Evolutionary conservation across 2,888 invertebrate species (phyloP).

Genomic region (Drosophila pseudotalamancana): DNA sequence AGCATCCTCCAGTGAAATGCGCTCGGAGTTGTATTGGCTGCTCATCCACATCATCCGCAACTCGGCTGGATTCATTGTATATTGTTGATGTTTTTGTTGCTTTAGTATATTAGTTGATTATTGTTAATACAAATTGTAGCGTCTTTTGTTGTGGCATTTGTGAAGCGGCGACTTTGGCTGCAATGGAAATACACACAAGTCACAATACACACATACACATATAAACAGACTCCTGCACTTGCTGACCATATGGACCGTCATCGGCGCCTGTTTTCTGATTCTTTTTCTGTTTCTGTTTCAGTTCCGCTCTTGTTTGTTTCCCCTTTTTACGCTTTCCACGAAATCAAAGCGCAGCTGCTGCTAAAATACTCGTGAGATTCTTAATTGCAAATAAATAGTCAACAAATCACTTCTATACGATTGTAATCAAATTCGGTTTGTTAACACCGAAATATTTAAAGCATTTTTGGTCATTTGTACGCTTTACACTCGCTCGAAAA

Average conservation of each 20-base stretch:
- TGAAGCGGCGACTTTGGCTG: constrained; percentile 16
- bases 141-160: constrained; percentile 26
- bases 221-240: constrained; percentile 40
- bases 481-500: constrained; percentile 58
- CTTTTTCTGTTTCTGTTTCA: constrained; percentile 28
- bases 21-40: constrained; percentile 85
- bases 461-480: constrained; percentile 26
- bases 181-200: constrained; percentile 27
- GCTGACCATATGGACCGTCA: constrained; percentile 57
- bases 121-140: constrained; percentile 21
- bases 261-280: constrained; percentile 35
- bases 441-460: constrained; percentile 15
- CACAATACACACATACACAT: constrained; percentile 8
- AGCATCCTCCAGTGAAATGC: constrained; percentile 83
- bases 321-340: constrained; percentile 32
- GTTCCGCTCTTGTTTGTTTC: constrained; percentile 43
- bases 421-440: constrained; percentile 13
- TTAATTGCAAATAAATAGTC: not conserved
- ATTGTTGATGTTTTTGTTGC: constrained; percentile 17
- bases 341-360: constrained; percentile 38
- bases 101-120: constrained; percentile 17
- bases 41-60: constrained; percentile 87
- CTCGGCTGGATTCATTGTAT: constrained; percentile 77
- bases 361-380: constrained; percentile 18
- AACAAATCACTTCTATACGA: not conserved